phyloP scores from a whole-genome alignment of 2,888 invertebrate species.

The Nephrotoma appendiculata region DNA sequence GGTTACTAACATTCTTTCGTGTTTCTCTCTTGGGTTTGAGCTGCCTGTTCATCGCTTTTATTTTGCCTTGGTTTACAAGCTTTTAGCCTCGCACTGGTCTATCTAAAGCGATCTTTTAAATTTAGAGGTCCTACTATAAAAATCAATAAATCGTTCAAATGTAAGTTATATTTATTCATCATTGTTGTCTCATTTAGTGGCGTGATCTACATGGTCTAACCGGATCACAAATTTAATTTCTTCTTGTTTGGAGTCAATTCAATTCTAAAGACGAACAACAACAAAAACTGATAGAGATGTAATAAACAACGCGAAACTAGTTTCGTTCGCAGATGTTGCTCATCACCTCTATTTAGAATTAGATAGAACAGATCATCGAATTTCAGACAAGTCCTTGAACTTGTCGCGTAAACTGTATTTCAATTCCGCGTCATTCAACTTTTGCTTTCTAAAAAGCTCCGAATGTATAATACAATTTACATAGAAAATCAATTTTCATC shows the following conservation, averaged over 20 bases:
- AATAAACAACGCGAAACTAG: not conserved
- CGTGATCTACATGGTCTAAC: not conserved
- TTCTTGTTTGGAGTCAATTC: not conserved
- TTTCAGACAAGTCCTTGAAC: not conserved
- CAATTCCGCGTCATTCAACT: not conserved
- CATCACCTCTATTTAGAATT: not conserved
- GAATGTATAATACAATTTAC: not conserved
- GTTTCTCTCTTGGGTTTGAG: too few relatives aligned
- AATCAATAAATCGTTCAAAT: too few relatives aligned
- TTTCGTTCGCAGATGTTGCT: not conserved
- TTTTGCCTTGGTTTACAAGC: too few relatives aligned
- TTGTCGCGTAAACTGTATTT: not conserved
- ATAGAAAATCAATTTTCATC: not conserved
- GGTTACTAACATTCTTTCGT: too few relatives aligned
- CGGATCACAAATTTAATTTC: not conserved
- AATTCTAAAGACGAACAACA: not conserved
- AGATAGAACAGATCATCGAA: not conserved
- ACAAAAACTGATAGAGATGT: not conserved
- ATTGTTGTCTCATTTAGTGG: too few relatives aligned
- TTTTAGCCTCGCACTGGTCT: too few relatives aligned
- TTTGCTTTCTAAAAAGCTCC: not conserved
- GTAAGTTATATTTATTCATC: too few relatives aligned
- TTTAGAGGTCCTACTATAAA: too few relatives aligned
- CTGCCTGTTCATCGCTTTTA: too few relatives aligned
- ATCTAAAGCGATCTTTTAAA: too few relatives aligned